Evolutionary conservation across 2,113 vertebrate genomes (phyloP), one percentile per base, ranked within the genome.

Genomic region (Melierax canorus): DNA sequence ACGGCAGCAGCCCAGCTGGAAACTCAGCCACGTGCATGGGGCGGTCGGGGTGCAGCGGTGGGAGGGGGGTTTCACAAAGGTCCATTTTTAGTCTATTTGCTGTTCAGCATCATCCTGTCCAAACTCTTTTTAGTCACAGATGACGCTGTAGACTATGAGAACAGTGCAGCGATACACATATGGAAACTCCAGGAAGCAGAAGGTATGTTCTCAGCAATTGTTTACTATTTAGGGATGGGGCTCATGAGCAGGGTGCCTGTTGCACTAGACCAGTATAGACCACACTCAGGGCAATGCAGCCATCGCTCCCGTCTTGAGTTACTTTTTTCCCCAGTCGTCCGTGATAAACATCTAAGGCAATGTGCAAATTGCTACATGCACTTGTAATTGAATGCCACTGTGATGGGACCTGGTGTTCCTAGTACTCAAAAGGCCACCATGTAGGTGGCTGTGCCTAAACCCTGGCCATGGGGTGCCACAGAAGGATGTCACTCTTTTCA

Each of bases 121-220:
- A 45, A 72, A 84, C 63, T 66, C 45, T 83, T 53, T 66, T 53
- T 38, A 39, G n/a, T 62, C 76, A 82, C 88, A 86, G 95, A 84
- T 50, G 96, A 97, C 0, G 4, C 64, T 24, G 38, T 1, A 7
- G 96, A 98, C 59, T 98, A 98, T 0, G 98, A 98, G 95, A 98
- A 98, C 91, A 97, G 96, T 0, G 1, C 18, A 0, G 93, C 81
- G 0, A 91, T 98, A 30, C 68, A 66, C 14, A 13, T 53, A 2
- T 98, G 98, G 98, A 91, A n/a, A 30, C n/a, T 90, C 19, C 75
- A 91, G 46, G 58, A 56, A 12, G 26, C 9, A 0, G 48, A 79
- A 92, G 97, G 97, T 98, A 39, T 0, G 63, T 50, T 32, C 72
- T 67, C 59, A 36, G 34, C 30, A 17, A 2, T 6, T 17, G 7